Conservation (phyloP, 2,888 invertebrate genomes). For the Isoperla grammatica region DNA sequence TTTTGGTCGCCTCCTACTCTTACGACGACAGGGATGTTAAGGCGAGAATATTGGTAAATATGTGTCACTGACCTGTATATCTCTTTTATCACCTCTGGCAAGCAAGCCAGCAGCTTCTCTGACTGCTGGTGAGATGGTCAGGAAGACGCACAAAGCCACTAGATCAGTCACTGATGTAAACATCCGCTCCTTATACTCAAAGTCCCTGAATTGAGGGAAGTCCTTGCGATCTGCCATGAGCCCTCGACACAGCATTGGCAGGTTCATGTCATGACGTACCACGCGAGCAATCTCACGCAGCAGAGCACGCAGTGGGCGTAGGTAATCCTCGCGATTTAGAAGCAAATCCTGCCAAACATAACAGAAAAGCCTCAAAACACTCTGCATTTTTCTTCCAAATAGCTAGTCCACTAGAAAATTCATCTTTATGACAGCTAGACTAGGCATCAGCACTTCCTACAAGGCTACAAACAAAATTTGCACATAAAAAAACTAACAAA, state of each 20-base stretch:
- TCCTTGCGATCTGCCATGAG: constrained; percentile 63
- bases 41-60: no score
- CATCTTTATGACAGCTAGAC: no score
- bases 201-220: constrained; percentile 55
- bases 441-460: no score
- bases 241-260: constrained; percentile 71
- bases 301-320: constrained; percentile 77
- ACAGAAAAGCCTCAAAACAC: no score
- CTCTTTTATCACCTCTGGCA: constrained; percentile 50
- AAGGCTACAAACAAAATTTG: no score
- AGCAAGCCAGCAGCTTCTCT: constrained; percentile 58
- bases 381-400: neutral
- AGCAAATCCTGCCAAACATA: constrained; percentile 73
- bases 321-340: constrained; percentile 82
- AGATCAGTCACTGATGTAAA: constrained; percentile 80
- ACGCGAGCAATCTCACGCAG: constrained; percentile 85
- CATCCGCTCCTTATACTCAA: constrained; percentile 74
- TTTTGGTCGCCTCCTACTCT: no score
- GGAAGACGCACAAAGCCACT: constrained; percentile 75
- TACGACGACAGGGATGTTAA: no score
- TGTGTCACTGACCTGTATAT: constrained; percentile 37
- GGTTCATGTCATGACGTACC: constrained; percentile 72
- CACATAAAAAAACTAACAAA: no score
- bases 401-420: constrained; percentile 30
- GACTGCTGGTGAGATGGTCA: constrained; percentile 71